phyloP scores from a whole-genome alignment of 2,888 invertebrate species.

The Dorcus hopei region DNA sequence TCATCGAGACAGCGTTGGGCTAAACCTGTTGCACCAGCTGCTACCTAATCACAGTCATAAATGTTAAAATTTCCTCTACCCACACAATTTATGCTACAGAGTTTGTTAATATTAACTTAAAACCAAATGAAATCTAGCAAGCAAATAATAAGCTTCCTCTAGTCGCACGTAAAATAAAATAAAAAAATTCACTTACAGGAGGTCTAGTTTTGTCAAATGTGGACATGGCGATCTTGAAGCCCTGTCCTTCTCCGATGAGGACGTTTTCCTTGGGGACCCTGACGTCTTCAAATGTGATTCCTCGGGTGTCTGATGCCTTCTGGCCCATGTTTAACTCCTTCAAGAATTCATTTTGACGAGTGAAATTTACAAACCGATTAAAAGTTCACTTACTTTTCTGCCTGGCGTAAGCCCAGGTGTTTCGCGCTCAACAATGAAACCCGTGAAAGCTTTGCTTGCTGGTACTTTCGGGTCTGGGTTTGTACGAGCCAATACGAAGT shows the following conservation, averaged over 20 bases:
- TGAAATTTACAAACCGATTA: too few relatives aligned
- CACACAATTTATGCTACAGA: too few relatives aligned
- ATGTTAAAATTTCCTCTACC: background rate
- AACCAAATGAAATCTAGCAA: too few relatives aligned
- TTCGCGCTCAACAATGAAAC: constrained; percentile 92
- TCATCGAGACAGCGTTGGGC: constrained; percentile 90
- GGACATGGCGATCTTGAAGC: constrained; percentile 96
- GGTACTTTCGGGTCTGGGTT: constrained; percentile 89
- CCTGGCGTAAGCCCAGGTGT: constrained; percentile 84
- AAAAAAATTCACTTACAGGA: constrained; percentile 54
- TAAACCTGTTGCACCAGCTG: constrained; percentile 85
- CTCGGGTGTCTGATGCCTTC: constrained; percentile 89
- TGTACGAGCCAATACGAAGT: constrained; percentile 91
- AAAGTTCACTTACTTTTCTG: constrained; percentile 65
- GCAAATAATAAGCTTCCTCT: too few relatives aligned
- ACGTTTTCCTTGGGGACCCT: constrained; percentile 93
- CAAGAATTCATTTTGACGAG: constrained; percentile 5
- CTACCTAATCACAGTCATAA: constrained; percentile 59
- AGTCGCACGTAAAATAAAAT: too few relatives aligned
- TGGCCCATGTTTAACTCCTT: constrained; percentile 96
- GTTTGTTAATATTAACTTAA: too few relatives aligned
- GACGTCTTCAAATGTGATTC: constrained; percentile 96
- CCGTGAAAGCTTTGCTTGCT: constrained; percentile 91
- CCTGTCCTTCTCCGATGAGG: constrained; percentile 81
- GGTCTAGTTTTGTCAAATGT: constrained; percentile 95